A percentile compares a stretch with the other conserved stretches of the same genome.
phyloP scores from a whole-genome alignment of 2,113 vertebrate genomes.

The Oryzias woworae region DNA sequence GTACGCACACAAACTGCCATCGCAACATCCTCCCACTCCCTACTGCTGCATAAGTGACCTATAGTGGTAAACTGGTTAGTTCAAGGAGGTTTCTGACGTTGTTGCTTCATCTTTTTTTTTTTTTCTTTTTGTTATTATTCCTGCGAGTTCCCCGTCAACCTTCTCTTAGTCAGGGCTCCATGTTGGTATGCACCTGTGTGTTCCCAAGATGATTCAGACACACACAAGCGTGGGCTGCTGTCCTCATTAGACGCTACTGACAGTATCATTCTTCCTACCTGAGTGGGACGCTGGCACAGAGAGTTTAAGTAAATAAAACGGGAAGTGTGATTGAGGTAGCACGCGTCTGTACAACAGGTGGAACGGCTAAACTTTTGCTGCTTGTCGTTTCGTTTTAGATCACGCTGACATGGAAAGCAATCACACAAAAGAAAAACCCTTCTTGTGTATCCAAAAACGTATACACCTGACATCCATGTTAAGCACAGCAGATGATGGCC shows the following conservation, averaged over 20 bases:
- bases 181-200: slow-evolving; percentile 62
- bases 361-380: slow-evolving; percentile 49
- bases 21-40: slow-evolving; percentile 26
- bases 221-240: slow-evolving; percentile 54
- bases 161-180: slow-evolving; percentile 18
- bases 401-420: slow-evolving; percentile 12
- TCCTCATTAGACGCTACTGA: slow-evolving; percentile 48
- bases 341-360: slow-evolving; percentile 53
- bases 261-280: slow-evolving; percentile 29
- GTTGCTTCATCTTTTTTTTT: background rate
- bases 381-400: slow-evolving; percentile 44
- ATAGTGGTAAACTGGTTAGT: slow-evolving; percentile 14
- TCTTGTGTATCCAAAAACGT: slow-evolving; percentile 17
- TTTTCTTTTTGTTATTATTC: slow-evolving; percentile 10
- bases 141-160: slow-evolving; percentile 19
- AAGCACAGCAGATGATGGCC: too few relatives aligned
- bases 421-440: slow-evolving; percentile 5
- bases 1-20: slow-evolving; percentile 23
- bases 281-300: slow-evolving; percentile 18
- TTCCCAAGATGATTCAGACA: slow-evolving; percentile 69
- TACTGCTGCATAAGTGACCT: slow-evolving; percentile 44
- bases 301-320: slow-evolving; percentile 45
- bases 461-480: background rate
- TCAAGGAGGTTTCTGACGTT: slow-evolving; percentile 19
- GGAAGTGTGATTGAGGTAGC: slow-evolving; percentile 45